Percentiles rank a stretch among this genome's conserved stretches.
Conservation (phyloP, 2,113 vertebrate species). For the Pelecanus crispus region DNA sequence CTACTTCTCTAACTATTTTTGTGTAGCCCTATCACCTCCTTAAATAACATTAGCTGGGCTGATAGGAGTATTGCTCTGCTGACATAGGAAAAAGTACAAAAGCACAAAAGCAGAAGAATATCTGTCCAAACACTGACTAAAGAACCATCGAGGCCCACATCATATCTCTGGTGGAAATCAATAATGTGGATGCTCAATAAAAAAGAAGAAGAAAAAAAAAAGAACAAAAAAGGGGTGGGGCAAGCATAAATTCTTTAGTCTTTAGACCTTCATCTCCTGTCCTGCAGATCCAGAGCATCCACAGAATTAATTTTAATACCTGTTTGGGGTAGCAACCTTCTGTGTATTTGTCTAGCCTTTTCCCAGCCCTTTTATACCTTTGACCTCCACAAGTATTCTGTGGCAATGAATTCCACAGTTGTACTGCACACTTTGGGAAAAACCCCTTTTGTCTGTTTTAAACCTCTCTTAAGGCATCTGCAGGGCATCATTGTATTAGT, state of each 20-base stretch:
- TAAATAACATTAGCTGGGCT: not conserved
- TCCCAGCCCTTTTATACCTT: not conserved
- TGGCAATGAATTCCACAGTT: not conserved
- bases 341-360: not conserved
- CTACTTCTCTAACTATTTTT: not conserved
- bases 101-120: not conserved
- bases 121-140: not conserved
- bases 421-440: not conserved
- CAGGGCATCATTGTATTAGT: not conserved
- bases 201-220: no score
- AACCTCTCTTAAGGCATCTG: not conserved
- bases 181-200: not conserved
- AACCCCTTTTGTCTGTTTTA: not conserved
- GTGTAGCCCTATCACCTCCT: not conserved
- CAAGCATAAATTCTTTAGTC: not conserved
- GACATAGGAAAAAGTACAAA: not conserved
- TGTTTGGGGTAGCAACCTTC: not conserved
- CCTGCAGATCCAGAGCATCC: not conserved
- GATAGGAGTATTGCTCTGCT: not conserved
- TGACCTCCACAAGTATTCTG: not conserved
- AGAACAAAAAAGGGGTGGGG: accelerated
- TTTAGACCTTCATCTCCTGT: not conserved
- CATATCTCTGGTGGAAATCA: not conserved
- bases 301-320: not conserved
- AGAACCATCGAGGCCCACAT: not conserved